Evolutionary conservation across 2,888 invertebrate genomes (phyloP), one percentile per base, ranked within the genome.

Genomic region (Lasioglossum oenotherae): DNA sequence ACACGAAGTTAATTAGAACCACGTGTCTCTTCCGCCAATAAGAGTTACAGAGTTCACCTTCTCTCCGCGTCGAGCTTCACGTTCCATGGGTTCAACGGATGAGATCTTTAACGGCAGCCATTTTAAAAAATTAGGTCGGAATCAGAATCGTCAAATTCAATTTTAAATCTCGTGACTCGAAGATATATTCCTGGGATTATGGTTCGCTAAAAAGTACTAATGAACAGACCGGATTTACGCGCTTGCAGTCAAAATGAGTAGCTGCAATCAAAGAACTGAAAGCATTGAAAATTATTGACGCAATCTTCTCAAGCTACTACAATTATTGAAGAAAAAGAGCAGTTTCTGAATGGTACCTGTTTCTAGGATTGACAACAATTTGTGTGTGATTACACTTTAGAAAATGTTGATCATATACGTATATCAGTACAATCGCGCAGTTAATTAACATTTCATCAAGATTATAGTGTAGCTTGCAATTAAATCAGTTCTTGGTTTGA

Each of bases 1-100:
- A 80, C 84, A 78, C 86, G 74, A 89, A 92, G 86, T 92, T 91
- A 90, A 92, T 92, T 92, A 87, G 86, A 88, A 72, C 89, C 88
- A 87, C 90, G 89, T 86, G 89, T 89, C 85, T 82, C 81, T 76
- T 41, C 77, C 85, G 74, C 88, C 89, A 90, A 88, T 89, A 89
- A 90, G 83, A 81, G 87, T 84, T 88, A 84, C 88, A 88, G 57
- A 76, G 75, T 79, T 81, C 80, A 73, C 75, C 73, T 74, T 57
- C 80, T 23, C 57, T 57, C 72, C 73, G 75, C 53, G 57, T 80
- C 72, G 75, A 69, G 57, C 49, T 27, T 69, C 73, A 57, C 69
- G 53, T 57, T 80, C 60, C 78, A 53, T 73, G 80, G 64, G 53
- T 5, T 35, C 73, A 53, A 5, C 44, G 38, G 35, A 16, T 14